These are phyloP conservation scores for Ephydatia muelleri DNA, from an alignment of 37 sponge, comb jelly and placozoan genomes.

Conservation along the genomic window DNA sequence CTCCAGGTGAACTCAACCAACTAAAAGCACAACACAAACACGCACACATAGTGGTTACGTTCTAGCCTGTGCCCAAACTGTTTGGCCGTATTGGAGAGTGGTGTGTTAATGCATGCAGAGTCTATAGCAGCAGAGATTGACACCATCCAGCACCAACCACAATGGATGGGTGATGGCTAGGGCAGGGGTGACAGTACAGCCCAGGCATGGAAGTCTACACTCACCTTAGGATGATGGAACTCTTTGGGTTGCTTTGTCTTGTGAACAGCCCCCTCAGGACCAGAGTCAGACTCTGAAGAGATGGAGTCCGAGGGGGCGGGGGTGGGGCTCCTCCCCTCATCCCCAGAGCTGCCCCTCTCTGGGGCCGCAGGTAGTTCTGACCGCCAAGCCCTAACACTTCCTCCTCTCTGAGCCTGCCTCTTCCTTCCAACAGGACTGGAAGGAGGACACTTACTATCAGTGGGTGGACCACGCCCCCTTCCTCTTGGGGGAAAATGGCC, in stretches of 20 bases:
- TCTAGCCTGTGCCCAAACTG: too few species aligned
- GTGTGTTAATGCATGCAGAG: too few species aligned
- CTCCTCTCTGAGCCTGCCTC: too few species aligned
- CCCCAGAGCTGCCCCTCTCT: not conserved
- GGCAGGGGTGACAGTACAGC: not conserved
- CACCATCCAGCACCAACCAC: too few species aligned
- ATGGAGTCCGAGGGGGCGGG: not conserved
- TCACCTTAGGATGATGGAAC: not conserved
- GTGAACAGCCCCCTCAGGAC: not conserved
- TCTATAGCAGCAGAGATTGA: too few species aligned
- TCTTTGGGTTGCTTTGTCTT: not conserved
- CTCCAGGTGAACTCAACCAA: not conserved
- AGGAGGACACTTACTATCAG: too few species aligned
- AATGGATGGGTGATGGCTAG: too few species aligned
- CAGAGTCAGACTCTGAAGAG: not conserved
- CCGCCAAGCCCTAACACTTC: not conserved
- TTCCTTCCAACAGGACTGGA: too few species aligned
- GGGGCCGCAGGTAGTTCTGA: not conserved
- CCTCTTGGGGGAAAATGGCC: not conserved
- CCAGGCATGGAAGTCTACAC: too few species aligned
- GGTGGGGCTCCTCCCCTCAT: not conserved
- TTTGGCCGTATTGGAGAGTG: too few species aligned
- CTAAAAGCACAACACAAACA: not conserved
- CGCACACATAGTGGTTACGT: slow-evolving; percentile 5
- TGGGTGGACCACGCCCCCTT: not conserved